Evolutionary conservation across 2,113 vertebrate species (phyloP).

Genomic region (Leuciscus idus): DNA sequence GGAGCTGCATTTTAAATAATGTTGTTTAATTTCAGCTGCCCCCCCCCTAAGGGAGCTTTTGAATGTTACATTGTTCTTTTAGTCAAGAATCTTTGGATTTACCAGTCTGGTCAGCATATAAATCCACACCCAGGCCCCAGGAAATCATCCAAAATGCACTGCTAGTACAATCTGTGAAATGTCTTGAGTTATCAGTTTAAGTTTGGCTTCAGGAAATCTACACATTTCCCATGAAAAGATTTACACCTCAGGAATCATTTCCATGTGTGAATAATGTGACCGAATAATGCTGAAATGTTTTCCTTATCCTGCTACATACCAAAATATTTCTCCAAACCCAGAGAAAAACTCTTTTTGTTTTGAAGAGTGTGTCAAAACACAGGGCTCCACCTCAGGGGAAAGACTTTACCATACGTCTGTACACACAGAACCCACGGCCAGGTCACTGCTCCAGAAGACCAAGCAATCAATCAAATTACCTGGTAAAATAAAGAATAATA

Average conservation of each 20-base stretch:
- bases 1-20: conserved; percentile 46
- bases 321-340: conserved; percentile 54
- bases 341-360: conserved; percentile 56
- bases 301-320: conserved; percentile 45
- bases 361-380: conserved; percentile 51
- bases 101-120: conserved; percentile 43
- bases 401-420: conserved; percentile 32
- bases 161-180: conserved; percentile 47
- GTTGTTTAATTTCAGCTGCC: conserved; percentile 18
- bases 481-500: conserved; percentile 39
- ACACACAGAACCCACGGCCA: conserved; percentile 31
- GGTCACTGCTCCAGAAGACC: conserved; percentile 34
- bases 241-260: conserved; percentile 61
- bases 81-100: conserved; percentile 48
- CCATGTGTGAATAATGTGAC: conserved; percentile 62
- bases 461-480: conserved; percentile 48
- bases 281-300: conserved; percentile 42
- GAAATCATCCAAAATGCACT: conserved; percentile 46
- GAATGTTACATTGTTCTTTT: conserved; percentile 26
- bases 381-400: conserved; percentile 44
- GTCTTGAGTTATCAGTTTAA: conserved; percentile 60
- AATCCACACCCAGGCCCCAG: conserved; percentile 32
- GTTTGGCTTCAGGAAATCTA: conserved; percentile 58
- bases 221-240: conserved; percentile 66
- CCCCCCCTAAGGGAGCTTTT: conserved; percentile 19